Conservation (phyloP, 1,140 invertebrate genomes). For the Cyclargus thomasi region DNA sequence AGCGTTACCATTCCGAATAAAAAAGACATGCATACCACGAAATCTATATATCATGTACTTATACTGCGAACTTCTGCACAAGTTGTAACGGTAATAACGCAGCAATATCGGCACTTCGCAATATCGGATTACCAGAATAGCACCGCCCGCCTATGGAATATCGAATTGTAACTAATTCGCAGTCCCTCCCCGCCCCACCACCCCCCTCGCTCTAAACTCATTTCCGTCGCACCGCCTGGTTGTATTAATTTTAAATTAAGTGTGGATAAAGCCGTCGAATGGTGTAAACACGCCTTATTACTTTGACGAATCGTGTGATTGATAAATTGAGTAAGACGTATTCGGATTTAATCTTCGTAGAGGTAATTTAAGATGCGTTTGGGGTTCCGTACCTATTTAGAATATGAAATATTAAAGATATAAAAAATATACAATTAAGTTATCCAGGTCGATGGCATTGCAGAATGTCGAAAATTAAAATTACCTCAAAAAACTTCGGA, state of each 20-base stretch:
- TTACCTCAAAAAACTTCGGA: too few species aligned
- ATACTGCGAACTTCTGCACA: too few species aligned
- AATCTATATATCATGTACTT: too few species aligned
- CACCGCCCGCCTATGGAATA: conserved; percentile 36
- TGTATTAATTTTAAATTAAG: conserved; percentile 80
- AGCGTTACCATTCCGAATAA: too few species aligned
- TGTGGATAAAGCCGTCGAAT: conserved; percentile 68
- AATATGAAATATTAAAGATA: too few species aligned
- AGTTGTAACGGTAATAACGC: not conserved
- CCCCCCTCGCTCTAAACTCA: conserved; percentile 69
- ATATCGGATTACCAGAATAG: not conserved
- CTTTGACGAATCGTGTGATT: conserved; percentile 11
- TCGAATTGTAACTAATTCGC: conserved; percentile 55
- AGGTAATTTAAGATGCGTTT: too few species aligned
- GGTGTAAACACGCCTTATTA: conserved; percentile 22
- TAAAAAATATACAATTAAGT: too few species aligned
- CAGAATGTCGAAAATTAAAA: too few species aligned
- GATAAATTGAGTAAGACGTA: not conserved
- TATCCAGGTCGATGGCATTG: too few species aligned
- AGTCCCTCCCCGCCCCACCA: conserved; percentile 39
- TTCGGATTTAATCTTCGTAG: not conserved
- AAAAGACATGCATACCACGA: too few species aligned
- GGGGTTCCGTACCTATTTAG: too few species aligned
- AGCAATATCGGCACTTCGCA: not conserved
- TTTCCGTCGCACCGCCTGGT: conserved; percentile 77